Percentiles rank a stretch among this genome's conserved stretches.
Evolutionary conservation across 2,797 vertebrate species (phyloP).

Genomic region (Malacoraja senta): DNA sequence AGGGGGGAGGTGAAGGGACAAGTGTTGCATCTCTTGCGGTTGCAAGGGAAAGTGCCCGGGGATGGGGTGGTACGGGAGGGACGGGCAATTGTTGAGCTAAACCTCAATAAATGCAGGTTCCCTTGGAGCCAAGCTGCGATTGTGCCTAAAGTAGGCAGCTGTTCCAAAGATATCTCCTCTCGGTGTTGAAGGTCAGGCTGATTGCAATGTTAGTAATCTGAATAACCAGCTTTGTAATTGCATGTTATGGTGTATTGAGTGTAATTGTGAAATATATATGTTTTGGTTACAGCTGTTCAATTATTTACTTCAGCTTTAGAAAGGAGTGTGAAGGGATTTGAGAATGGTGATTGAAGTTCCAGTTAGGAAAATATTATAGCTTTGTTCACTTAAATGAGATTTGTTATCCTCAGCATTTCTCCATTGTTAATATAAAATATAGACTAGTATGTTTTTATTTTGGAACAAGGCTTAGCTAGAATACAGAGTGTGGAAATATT

Average conservation of each 20-base stretch:
- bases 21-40: no score
- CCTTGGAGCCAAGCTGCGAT: background rate
- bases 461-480: background rate
- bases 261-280: background rate
- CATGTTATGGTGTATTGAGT: background rate
- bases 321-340: background rate
- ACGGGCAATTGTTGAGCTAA: background rate
- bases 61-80: no score
- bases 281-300: conserved; percentile 18
- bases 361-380: background rate
- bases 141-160: background rate
- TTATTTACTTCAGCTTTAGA: background rate
- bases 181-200: background rate
- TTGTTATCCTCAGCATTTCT: no score
- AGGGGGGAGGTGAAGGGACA: no score
- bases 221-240: background rate
- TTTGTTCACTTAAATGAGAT: background rate
- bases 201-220: background rate
- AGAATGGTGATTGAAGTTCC: background rate
- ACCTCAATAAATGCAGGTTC: background rate
- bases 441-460: background rate
- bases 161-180: background rate
- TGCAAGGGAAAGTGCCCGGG: no score
- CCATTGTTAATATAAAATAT: background rate
- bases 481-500: background rate